Base-by-base conservation (phyloP, 2,113 vertebrate genomes). In the Callionymus lyra region DNA sequence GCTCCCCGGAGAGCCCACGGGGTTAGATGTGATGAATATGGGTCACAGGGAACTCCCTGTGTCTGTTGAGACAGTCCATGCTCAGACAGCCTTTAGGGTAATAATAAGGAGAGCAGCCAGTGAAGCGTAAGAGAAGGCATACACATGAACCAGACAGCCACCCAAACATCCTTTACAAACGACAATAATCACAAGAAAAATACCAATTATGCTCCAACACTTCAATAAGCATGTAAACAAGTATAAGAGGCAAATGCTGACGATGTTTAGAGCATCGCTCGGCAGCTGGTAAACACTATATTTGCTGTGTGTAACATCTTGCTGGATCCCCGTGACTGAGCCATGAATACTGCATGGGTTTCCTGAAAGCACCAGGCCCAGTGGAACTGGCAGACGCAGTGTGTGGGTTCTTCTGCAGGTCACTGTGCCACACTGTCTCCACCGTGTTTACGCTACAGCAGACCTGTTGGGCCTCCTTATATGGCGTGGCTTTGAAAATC, bases 261-360 rank as follows among this genome's bases (percentile, higher is more conserved):
- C 54, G 56, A 54, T 17, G 38, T 31, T 33, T 33, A 34, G 48
- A n/a, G 36, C 31, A 38, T 53, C 12, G 34, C 64, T 64, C 59
- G 65, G 55, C 41, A 11, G 42, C 65, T 55, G 11, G 49, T 48
- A 59, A 40, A 2, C 43, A 47, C 56, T 2, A 8, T 47, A 47
- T 53, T 51, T 47, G 34, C 36, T 34, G 40, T 51, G 45, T 21
- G 53, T 21, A 44, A 34, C 55, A 46, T 51, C 41, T 47, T 52
- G 63, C 70, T 8, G 10, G 44, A 58, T 50, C 39, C 50, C 50
- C 3, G 41, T 53, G 61, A 58, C 66, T 58, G 59, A 65, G 64
- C 38, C 59, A 76, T 77, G 63, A 79, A 84, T 79, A 78, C 59
- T 81, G 63, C 68, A 81, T 77, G 59, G 47, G 44, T 61, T 68